Evolutionary conservation across 1,140 invertebrate genomes (phyloP).

Genomic region (Grapholita molesta): DNA sequence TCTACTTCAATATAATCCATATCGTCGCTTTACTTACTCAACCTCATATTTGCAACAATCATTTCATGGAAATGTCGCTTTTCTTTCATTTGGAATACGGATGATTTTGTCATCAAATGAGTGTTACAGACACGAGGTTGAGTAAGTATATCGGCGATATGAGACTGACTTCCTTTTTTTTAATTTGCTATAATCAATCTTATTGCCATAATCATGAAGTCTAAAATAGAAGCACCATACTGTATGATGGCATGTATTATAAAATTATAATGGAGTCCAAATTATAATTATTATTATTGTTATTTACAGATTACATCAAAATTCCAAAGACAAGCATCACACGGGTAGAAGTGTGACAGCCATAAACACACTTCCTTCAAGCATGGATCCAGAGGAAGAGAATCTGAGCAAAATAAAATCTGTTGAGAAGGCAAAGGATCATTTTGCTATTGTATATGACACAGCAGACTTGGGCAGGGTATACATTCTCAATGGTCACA

Average conservation of each 20-base stretch:
- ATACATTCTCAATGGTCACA: conserved; percentile 56
- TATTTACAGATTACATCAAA: not conserved
- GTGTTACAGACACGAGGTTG: no score
- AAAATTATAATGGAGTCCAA: not conserved
- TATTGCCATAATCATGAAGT: no score
- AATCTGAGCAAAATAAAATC: conserved; percentile 34
- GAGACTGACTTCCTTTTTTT: no score
- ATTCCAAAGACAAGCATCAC: not conserved
- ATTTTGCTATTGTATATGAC: conserved; percentile 46
- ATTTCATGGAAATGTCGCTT: no score
- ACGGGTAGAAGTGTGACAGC: not conserved
- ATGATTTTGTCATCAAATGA: no score
- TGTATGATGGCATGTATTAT: not conserved
- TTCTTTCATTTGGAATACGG: no score
- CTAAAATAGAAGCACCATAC: no score
- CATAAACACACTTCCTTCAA: not conserved
- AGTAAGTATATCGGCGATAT: no score
- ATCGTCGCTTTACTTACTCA: no score
- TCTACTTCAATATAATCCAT: no score
- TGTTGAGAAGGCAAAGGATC: conserved; percentile 40
- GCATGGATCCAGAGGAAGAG: not conserved
- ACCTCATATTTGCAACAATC: no score
- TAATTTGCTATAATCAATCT: no score
- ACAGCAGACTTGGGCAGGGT: conserved; percentile 48
- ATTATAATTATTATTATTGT: not conserved